phyloP scores from a whole-genome alignment of 2,797 vertebrate genomes.

The Selene dorsalis region DNA sequence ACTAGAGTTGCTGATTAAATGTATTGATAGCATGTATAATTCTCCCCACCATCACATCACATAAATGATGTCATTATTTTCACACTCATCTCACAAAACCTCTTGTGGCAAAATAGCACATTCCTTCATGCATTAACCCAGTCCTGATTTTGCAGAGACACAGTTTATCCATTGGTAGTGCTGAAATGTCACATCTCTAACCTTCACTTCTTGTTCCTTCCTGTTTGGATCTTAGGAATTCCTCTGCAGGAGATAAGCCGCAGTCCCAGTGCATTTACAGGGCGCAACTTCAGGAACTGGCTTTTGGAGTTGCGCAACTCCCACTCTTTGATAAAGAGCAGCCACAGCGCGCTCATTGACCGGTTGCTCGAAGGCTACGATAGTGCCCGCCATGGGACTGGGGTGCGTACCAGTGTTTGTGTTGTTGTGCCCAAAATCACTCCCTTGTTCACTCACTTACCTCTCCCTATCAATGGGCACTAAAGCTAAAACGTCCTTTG shows the following conservation, averaged over 20 bases:
- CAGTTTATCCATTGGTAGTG: neutral
- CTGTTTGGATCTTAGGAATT: conserved; percentile 83
- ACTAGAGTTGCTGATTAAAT: neutral
- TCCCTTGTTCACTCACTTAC: neutral
- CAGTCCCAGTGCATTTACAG: conserved; percentile 88
- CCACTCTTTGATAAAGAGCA: conserved; percentile 89
- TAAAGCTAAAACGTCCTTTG: neutral
- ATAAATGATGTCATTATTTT: neutral
- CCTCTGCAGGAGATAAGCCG: conserved; percentile 87
- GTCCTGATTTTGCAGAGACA: neutral
- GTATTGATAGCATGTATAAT: neutral
- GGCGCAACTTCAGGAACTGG: conserved; percentile 92
- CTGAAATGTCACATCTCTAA: neutral
- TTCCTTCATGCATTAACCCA: neutral
- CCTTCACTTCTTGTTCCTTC: conserved; percentile 4
- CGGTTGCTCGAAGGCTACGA: conserved; percentile 94
- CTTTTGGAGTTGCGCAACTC: conserved; percentile 91
- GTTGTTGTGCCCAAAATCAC: neutral
- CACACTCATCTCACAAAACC: neutral
- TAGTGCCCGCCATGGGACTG: conserved; percentile 92
- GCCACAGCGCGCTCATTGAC: conserved; percentile 90
- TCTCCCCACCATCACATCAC: neutral
- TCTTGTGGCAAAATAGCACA: neutral
- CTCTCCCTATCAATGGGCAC: neutral
- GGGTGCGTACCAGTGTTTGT: conserved; percentile 84